Evolutionary conservation across 2,888 invertebrate species (phyloP), one percentile per base, ranked within the genome.

Genomic region (Lissocephala sabroskyi): DNA sequence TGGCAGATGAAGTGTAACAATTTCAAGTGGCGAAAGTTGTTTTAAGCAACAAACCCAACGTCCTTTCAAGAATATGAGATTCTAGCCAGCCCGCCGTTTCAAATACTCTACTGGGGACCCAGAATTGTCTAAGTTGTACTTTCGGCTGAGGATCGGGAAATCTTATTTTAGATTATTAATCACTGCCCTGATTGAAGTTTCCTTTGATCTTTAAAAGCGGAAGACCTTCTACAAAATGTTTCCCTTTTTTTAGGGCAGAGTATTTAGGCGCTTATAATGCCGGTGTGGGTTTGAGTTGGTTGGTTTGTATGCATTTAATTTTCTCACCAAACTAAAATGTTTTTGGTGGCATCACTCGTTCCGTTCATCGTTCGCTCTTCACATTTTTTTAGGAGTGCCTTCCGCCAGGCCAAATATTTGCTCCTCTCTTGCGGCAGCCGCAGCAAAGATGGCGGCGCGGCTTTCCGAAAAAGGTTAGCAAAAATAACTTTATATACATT

Each of bases 261-360:
- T n/a, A n/a, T n/a, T n/a, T n/a, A n/a, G n/a, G n/a, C n/a, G n/a
- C n/a, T n/a, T n/a, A n/a, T n/a, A n/a, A n/a, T n/a, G n/a, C n/a
- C n/a, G n/a, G n/a, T n/a, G n/a, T 29, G 29, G 40, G 11, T 33
- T 6, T 11, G 17, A 23, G 45, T 7, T 16, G 28, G 23, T 50
- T 40, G 47, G 43, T 40, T 43, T 41, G 67, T 49, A 47, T 52
- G 57, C 53, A 52, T 75, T 71, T 71, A 75, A 78, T 71, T 71
- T 76, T 78, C 70, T 71, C 73, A 50, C 73, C 68, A 67, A 71
- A 75, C 79, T 71, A 76, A 75, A 71, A 78, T 76, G 67, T 75
- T 73, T 59, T 57, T 41, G 26, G 50, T 49, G 44, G 45, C 49
- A 18, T 19, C 32, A 19, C 19, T 14, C 11, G 35, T 28, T 40